Conservation (phyloP, 2,113 vertebrate genomes). For the Axis porcinus region DNA sequence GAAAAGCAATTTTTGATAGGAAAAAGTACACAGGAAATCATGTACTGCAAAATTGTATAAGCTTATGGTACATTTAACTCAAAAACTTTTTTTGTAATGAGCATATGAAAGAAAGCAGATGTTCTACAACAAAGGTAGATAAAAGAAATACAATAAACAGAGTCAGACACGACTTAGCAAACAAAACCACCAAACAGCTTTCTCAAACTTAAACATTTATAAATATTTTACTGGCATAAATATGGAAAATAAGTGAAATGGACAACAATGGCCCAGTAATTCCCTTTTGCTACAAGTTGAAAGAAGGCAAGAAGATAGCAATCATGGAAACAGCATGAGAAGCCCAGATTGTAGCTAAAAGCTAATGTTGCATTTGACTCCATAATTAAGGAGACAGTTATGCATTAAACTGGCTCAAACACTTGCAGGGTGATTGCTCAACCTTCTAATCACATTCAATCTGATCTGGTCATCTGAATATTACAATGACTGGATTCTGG, state of each 20-base stretch:
- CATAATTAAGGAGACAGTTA: neutral
- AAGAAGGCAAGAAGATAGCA: neutral
- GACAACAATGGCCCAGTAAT: slow-evolving; percentile 4
- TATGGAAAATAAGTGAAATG: slow-evolving; percentile 26
- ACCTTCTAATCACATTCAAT: neutral
- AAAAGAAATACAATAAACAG: slow-evolving; percentile 2
- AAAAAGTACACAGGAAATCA: neutral
- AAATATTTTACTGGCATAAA: neutral
- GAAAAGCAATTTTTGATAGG: neutral
- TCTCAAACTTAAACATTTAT: slow-evolving; percentile 38
- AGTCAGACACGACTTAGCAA: neutral
- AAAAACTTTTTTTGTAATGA: neutral
- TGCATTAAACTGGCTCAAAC: neutral
- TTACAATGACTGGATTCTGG: neutral
- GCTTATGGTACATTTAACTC: neutral
- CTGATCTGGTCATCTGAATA: neutral
- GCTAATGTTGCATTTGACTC: neutral
- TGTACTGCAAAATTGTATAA: neutral
- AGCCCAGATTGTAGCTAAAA: neutral
- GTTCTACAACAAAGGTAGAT: neutral
- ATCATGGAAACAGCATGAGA: neutral
- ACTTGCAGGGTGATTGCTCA: neutral
- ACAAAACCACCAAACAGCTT: neutral
- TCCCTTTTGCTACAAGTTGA: neutral
- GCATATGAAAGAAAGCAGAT: slow-evolving; percentile 51